Base-by-base conservation (phyloP, 2,113 vertebrate genomes). In the Lamprologus sp. region DNA sequence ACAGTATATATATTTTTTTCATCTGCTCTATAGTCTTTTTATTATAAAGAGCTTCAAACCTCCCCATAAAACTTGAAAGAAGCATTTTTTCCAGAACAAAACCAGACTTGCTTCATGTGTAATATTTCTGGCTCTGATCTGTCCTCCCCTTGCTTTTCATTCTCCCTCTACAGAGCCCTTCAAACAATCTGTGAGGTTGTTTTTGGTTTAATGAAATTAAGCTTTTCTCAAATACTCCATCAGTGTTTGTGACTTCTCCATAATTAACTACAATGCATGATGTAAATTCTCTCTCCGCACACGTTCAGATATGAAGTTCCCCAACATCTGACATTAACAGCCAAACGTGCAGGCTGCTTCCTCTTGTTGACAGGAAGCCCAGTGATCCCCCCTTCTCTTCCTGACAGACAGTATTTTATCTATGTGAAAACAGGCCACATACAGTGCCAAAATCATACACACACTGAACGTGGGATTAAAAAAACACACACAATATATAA, bases 281-380 rank as follows among this genome's bases (percentile, higher is more conserved):
- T 28, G 54, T 73, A 54, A 53, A 68, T 23, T 77, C 7, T 45
- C n/a, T 79, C 11, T 65, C 31, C 1, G 6, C 26, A 1, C 42
- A 3, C 31, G 26, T 70, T 84, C 11, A 47, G 14, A 83, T 70
- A 37, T 80, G 15, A 85, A 83, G 83, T 83, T 92, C 81, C 75
- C 26, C 37, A 68, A 51, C 26, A 82, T 35, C 49, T 84, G 55
- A 88, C 45, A 47, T 4, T 7, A 73, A n/a, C 75, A 58, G n/a
- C 28, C 53, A 45, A 81, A 82, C 31, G n/a, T 15, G 55, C 81
- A 37, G 54, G 28, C 53, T 73, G 85, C 89, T 90, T 93, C 91
- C 93, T 87, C 79, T 91, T 89, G 92, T 85, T 94, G 86, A 92
- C 94, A 94, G 94, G 92, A 95, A 88, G 65, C 79, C 79, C 21